Percentiles rank a stretch among this genome's conserved stretches.
Evolutionary conservation across 2,113 vertebrate species (phyloP).

Genomic region (Cyrtonyx montezumae): DNA sequence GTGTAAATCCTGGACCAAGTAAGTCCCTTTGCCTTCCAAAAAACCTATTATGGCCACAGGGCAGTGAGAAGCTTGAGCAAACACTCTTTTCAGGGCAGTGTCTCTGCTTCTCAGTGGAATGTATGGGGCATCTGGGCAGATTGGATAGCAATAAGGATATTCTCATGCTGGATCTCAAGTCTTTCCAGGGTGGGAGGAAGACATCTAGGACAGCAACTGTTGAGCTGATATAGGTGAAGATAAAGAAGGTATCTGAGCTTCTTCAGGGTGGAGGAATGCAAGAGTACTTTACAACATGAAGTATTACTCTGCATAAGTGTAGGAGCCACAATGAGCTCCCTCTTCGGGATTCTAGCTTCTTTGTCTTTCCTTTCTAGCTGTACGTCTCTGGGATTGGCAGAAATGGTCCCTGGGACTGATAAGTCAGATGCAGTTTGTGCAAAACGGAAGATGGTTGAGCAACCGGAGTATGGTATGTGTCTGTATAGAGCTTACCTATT

Average conservation of each 20-base stretch:
- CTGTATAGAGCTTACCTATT: not conserved
- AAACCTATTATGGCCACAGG: not conserved
- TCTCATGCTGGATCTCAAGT: not conserved
- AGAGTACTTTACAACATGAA: not conserved
- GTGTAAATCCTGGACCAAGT: slow-evolving; percentile 93
- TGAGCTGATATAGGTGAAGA: not conserved
- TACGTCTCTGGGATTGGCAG: slow-evolving; percentile 67
- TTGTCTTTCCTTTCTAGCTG: slow-evolving; percentile 70
- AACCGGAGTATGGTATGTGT: slow-evolving; percentile 63
- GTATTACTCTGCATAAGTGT: not conserved
- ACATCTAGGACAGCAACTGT: not conserved
- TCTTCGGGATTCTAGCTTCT: not conserved
- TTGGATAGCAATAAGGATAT: not conserved
- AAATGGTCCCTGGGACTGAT: slow-evolving; percentile 64
- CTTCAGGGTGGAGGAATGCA: not conserved
- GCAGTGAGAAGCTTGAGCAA: not conserved
- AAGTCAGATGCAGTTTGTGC: slow-evolving; percentile 75
- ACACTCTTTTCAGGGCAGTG: not conserved
- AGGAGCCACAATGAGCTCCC: not conserved
- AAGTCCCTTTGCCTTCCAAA: slow-evolving; percentile 65
- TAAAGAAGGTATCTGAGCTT: not conserved
- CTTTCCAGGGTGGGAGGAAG: not conserved
- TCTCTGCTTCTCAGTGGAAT: not conserved
- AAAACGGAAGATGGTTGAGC: not conserved
- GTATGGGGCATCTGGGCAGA: not conserved